A percentile compares a stretch with the other conserved stretches of the same genome.
phyloP scores from a whole-genome alignment of 2,113 vertebrate genomes.

The Neomonachus schauinslandi region DNA sequence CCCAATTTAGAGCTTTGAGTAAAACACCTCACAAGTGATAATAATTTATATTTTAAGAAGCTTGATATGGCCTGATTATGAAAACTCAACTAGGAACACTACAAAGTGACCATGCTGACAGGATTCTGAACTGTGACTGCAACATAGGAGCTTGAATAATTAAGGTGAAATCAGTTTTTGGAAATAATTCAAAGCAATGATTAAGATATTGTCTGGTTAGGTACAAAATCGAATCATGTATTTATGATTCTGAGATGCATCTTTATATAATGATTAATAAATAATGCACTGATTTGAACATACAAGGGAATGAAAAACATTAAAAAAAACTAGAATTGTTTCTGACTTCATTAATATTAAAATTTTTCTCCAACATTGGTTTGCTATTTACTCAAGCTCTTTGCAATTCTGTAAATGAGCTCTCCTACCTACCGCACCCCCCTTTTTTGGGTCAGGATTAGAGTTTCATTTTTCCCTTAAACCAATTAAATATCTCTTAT shows the following conservation, averaged over 20 bases:
- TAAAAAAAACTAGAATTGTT: not conserved
- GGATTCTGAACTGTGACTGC: not conserved
- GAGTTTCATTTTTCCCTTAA: not conserved
- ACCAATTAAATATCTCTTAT: not conserved
- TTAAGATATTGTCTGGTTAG: not conserved
- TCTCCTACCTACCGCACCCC: not conserved
- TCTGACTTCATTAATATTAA: not conserved
- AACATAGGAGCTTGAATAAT: not conserved
- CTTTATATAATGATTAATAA: not conserved
- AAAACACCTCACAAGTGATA: not conserved
- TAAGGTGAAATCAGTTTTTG: not conserved
- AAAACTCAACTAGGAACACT: constrained; percentile 23
- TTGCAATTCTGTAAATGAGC: not conserved
- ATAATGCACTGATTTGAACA: not conserved
- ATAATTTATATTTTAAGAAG: constrained; percentile 23
- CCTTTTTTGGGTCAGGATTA: not conserved
- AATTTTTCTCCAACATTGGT: not conserved
- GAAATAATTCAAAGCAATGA: constrained; percentile 19
- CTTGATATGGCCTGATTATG: not conserved
- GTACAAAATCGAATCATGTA: not conserved
- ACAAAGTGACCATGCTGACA: not conserved
- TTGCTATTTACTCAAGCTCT: not conserved
- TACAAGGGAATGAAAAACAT: not conserved
- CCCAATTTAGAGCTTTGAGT: not conserved
- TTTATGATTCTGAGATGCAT: not conserved